Evolutionary conservation across 2,888 invertebrate genomes (phyloP), one percentile per base, ranked within the genome.

Genomic region (Oxycera nigricornis): DNA sequence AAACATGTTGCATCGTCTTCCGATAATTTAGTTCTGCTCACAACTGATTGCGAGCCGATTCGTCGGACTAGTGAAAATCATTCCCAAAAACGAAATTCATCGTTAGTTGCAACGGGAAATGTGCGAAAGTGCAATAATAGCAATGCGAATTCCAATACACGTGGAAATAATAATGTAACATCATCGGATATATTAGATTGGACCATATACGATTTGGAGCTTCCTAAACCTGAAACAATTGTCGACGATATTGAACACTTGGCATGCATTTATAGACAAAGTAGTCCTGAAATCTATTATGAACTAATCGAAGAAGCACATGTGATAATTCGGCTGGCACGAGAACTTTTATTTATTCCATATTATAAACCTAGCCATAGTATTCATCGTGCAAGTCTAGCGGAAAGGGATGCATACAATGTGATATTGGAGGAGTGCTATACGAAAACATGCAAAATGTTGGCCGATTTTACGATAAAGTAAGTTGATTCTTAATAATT

Each of bases 261-360:
- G 41, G 92, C 91, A 0, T 88, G 88, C 75, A 87, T 88, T 55
- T 90, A 91, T 81, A 88, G 89, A 73, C 87, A 87, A 72, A 88
- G 90, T 0, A 91, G 90, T 77, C 88, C 90, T 1, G 87, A 89
- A 46, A 91, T 91, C 1, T 93, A 92, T 81, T 88, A 90, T 75
- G 91, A 92, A 82, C 85, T 94, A 73, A 85, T 93, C 80, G 89
- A 90, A 79, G 93, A 94, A 83, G 91, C 91, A 3, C 91, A 92
- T 81, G 88, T 91, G 78, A 88, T 92, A 79, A 83, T 93, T 20
- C 84, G 90, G 2, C 78, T 80, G 46, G 81, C 59, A 75, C 68
- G 74, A 11, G 67, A 31, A 39, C 46, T 57, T 65, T 28, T 74
- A 7, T 57, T 46, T 11, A 52, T 65, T 24, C 39, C 62, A 4